Conservation (phyloP, 2,113 vertebrate genomes). For the Nothobranchius furzeri region DNA sequence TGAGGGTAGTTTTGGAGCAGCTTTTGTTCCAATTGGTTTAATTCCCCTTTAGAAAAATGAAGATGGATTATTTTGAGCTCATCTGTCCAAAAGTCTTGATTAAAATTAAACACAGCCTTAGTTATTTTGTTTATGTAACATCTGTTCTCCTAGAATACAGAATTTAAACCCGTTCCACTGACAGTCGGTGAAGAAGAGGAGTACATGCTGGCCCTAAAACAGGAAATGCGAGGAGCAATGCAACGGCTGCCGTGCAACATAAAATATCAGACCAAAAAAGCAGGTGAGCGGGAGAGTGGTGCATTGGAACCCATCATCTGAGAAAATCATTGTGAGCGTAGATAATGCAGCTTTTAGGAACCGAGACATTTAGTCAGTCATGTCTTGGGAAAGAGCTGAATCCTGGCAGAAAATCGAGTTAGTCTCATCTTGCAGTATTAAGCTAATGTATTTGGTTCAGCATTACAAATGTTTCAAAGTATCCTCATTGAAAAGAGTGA, state of each 20-base stretch:
- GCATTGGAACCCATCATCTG: conserved; percentile 28
- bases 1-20: too few species aligned
- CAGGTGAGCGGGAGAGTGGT: conserved; percentile 76
- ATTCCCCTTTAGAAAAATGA: too few species aligned
- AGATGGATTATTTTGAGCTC: too few species aligned
- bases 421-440: background rate
- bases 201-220: conserved; percentile 90
- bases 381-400: conserved; percentile 28
- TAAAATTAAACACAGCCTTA: background rate
- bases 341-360: conserved; percentile 60
- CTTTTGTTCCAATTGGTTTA: too few species aligned
- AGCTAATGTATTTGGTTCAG: conserved; percentile 17
- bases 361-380: conserved; percentile 44
- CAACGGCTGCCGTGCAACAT: conserved; percentile 85
- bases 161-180: conserved; percentile 87
- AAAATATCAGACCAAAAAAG: conserved; percentile 64
- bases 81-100: too few species aligned
- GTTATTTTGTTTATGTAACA: background rate
- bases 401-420: conserved; percentile 34
- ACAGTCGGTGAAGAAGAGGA: conserved; percentile 86
- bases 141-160: conserved; percentile 56
- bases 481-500: too few species aligned
- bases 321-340: conserved; percentile 20
- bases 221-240: conserved; percentile 87
- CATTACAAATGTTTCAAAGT: conserved; percentile 1